phyloP scores from a whole-genome alignment of 2,113 vertebrate species.

The Mugil cephalus region DNA sequence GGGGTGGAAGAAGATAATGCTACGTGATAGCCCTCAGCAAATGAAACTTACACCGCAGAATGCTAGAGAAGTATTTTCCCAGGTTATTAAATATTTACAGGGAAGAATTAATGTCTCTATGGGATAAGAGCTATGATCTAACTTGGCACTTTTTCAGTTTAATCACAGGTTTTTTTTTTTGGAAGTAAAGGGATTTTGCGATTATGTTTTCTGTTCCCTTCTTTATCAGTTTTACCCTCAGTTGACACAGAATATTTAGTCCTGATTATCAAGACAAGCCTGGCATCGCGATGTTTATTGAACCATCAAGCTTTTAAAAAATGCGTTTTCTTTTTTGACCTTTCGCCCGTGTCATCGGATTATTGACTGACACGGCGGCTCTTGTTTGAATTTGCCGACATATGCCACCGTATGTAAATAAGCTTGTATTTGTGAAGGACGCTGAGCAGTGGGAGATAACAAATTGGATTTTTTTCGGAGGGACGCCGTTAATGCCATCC shows the following conservation, averaged over 20 bases:
- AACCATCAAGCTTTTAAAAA: conserved; percentile 17
- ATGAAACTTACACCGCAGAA: neutral
- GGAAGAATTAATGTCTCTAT: neutral
- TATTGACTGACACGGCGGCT: conserved; percentile 40
- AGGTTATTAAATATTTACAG: conserved; percentile 37
- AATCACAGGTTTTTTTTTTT: no score
- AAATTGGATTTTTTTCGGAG: neutral
- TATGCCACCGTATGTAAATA: conserved; percentile 22
- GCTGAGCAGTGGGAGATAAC: conserved; percentile 15
- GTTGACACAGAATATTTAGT: no score
- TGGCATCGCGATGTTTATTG: neutral
- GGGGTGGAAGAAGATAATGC: neutral
- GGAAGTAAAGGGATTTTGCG: no score
- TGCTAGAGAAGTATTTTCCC: neutral
- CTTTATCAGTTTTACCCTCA: no score
- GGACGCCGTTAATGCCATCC: conserved; percentile 26
- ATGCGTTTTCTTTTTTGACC: conserved; percentile 29
- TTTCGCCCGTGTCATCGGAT: conserved; percentile 24
- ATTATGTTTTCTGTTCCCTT: no score
- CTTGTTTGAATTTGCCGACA: conserved; percentile 19
- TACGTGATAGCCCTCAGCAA: neutral
- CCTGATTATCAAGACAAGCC: neutral
- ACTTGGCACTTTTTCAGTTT: no score
- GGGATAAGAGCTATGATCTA: neutral
- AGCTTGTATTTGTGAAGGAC: conserved; percentile 33